These are phyloP conservation scores for Neria commutata DNA, from an alignment of 2,888 invertebrate species.

Conservation along the genomic window DNA sequence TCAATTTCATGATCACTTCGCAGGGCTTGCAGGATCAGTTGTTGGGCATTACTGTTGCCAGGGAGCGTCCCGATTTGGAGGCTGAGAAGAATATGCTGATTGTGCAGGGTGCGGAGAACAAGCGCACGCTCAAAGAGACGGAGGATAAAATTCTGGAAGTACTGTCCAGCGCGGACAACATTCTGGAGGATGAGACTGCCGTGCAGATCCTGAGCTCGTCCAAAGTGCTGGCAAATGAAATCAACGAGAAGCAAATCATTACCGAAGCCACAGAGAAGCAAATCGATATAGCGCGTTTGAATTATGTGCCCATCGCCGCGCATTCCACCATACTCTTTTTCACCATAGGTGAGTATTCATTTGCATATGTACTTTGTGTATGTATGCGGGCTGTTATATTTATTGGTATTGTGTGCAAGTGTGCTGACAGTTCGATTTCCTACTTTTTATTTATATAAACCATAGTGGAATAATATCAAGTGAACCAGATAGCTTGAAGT, in stretches of 20 bases:
- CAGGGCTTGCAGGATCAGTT: slow-evolving; percentile 89
- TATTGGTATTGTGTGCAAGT: no score
- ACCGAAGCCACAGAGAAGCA: slow-evolving; percentile 89
- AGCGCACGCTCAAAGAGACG: slow-evolving; percentile 81
- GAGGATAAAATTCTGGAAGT: slow-evolving; percentile 89
- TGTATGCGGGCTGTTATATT: no score
- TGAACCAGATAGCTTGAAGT: no score
- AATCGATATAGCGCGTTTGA: slow-evolving; percentile 83
- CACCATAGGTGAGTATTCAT: slow-evolving; percentile 73
- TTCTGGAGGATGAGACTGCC: slow-evolving; percentile 91
- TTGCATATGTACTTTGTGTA: no score
- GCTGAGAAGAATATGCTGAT: slow-evolving; percentile 88
- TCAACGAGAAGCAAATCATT: slow-evolving; percentile 86
- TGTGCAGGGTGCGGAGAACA: slow-evolving; percentile 85
- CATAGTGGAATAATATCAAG: no score
- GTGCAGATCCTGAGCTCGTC: slow-evolving; percentile 88
- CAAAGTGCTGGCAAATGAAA: slow-evolving; percentile 88
- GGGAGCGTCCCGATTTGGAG: slow-evolving; percentile 90
- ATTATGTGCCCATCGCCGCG: slow-evolving; percentile 88
- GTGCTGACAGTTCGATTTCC: no score
- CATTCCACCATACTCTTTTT: slow-evolving; percentile 92
- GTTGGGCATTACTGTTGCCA: slow-evolving; percentile 87
- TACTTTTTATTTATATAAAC: no score
- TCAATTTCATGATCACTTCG: slow-evolving; percentile 92
- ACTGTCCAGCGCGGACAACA: slow-evolving; percentile 75